Conservation (phyloP, 2,888 invertebrate species). For the Fabriciana adippe region DNA sequence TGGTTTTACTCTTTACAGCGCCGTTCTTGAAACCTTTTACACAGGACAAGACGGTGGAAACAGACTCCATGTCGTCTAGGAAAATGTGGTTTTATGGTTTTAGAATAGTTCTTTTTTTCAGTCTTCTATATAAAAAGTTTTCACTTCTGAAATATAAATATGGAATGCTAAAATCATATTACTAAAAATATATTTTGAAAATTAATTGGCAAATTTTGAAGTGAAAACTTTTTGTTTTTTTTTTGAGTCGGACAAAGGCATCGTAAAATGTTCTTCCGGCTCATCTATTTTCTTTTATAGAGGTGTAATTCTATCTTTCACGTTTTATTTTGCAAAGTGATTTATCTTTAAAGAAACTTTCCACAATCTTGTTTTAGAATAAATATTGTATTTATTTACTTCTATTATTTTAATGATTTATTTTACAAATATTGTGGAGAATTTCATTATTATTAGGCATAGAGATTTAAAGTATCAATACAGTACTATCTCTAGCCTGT, state of each 20-base stretch:
- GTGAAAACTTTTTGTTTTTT: constrained; percentile 33
- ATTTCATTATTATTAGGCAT: constrained; percentile 49
- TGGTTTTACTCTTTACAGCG: constrained; percentile 43
- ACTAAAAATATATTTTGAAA: neutral
- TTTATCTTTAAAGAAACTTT: constrained; percentile 50
- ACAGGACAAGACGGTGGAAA: constrained; percentile 72
- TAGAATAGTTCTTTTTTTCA: constrained; percentile 54
- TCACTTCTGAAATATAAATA: constrained; percentile 17
- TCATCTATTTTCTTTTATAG: constrained; percentile 32
- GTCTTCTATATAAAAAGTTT: constrained; percentile 48
- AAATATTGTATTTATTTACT: neutral
- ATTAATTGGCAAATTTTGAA: neutral
- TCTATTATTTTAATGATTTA: neutral
- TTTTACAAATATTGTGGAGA: constrained; percentile 42
- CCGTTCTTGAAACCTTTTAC: constrained; percentile 75
- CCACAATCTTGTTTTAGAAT: constrained; percentile 29
- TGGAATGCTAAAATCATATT: neutral
- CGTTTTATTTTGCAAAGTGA: constrained; percentile 43
- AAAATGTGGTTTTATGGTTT: constrained; percentile 45
- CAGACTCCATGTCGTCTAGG: constrained; percentile 58
- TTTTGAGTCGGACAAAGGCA: constrained; percentile 49
- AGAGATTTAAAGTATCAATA: constrained; percentile 68
- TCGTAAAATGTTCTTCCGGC: constrained; percentile 45
- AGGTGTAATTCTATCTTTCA: constrained; percentile 34
- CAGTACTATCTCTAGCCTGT: constrained; percentile 65